Conservation (phyloP, 2,113 vertebrate genomes). For the Cryptoleucopteryx plumbea region DNA sequence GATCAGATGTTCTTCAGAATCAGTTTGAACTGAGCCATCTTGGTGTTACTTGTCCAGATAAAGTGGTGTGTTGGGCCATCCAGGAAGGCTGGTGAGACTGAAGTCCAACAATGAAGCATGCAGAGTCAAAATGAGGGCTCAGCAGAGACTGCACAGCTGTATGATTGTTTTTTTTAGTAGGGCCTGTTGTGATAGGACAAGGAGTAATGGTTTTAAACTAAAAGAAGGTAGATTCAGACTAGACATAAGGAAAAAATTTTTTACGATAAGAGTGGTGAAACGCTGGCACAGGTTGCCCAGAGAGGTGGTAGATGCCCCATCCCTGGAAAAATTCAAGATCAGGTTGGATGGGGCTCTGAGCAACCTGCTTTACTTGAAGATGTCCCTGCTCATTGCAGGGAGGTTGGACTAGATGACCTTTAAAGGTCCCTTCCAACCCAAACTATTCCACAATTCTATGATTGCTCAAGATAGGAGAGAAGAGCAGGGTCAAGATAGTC, state of each 20-base stretch:
- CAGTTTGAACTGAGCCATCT: neutral
- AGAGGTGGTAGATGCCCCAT: neutral
- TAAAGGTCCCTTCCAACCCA: neutral
- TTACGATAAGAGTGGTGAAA: fast-evolving
- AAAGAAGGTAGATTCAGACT: neutral
- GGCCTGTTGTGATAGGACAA: neutral
- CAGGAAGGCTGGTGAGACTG: neutral
- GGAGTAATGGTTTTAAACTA: neutral
- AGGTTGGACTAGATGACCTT: neutral
- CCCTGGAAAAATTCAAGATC: neutral
- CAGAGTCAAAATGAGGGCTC: neutral
- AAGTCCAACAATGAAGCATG: neutral
- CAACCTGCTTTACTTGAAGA: neutral
- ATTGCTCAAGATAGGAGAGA: neutral
- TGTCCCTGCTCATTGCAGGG: neutral
- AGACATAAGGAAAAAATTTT: neutral
- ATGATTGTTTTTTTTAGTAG: neutral
- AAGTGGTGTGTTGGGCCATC: neutral
- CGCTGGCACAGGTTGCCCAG: neutral
- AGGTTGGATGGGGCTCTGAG: neutral
- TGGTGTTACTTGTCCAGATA: neutral
- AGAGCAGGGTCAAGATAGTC: neutral
- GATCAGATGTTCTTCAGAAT: neutral
- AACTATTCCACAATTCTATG: neutral
- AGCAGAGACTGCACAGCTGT: neutral